These are phyloP conservation scores for Macrosteles quadrilineatus DNA, from an alignment of 1,140 invertebrate genomes.

Conservation along the genomic window DNA sequence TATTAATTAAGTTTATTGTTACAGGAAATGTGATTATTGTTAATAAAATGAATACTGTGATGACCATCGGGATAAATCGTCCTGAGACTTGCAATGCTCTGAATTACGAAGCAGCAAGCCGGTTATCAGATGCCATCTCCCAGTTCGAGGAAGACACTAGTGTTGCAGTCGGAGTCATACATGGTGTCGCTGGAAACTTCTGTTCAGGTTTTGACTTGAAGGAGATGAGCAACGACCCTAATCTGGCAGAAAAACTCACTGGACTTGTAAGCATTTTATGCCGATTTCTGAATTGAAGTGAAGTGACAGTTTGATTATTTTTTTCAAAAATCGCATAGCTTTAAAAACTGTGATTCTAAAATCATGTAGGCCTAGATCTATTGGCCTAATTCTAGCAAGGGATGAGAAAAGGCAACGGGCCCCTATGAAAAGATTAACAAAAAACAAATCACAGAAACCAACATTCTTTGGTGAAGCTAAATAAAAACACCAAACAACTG, in stretches of 20 bases:
- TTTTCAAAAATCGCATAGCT: no score
- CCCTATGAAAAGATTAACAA: no score
- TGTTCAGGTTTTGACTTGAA: slow-evolving; percentile 70
- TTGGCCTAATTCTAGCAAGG: no score
- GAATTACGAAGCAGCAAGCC: slow-evolving; percentile 63
- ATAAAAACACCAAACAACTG: no score
- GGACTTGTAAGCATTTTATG: slow-evolving; percentile 32
- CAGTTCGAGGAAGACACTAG: slow-evolving; percentile 74
- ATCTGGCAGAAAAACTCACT: slow-evolving; percentile 38
- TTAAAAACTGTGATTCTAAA: no score
- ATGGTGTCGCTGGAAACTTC: slow-evolving; percentile 84
- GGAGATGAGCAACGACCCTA: slow-evolving; percentile 54
- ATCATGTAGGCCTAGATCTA: no score
- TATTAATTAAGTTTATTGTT: no score
- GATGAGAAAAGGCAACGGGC: no score
- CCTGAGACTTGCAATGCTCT: slow-evolving; percentile 81
- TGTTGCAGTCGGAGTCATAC: slow-evolving; percentile 5
- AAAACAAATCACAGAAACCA: no score
- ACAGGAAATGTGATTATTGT: slow-evolving; percentile 19
- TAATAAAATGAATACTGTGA: slow-evolving; percentile 43
- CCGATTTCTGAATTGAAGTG: not conserved
- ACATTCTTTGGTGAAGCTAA: no score
- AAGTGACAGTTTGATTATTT: no score
- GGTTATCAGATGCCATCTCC: slow-evolving; percentile 70
- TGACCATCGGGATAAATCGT: slow-evolving; percentile 81